Percentiles rank a stretch among this genome's conserved stretches.
phyloP scores from a whole-genome alignment of 2,888 invertebrate species.

The Mythimna pallens region DNA sequence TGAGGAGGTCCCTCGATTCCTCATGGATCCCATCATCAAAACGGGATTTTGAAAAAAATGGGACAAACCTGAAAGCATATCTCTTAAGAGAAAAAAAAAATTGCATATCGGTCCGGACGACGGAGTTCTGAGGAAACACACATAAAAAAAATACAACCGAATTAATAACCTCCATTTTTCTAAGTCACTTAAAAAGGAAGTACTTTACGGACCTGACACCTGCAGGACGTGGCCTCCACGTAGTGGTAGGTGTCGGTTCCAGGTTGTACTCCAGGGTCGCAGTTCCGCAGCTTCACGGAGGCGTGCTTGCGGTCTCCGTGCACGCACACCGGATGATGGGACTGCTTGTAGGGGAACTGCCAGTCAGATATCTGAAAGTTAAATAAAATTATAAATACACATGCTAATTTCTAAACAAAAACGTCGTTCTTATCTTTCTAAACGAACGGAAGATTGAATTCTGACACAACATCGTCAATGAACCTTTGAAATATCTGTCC shows the following conservation, averaged over 20 bases:
- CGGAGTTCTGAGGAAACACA: no score
- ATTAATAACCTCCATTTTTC: no score
- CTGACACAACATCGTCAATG: not conserved
- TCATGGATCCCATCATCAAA: no score
- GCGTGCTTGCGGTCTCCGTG: conserved; percentile 93
- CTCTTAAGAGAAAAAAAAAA: no score
- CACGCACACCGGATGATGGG: conserved; percentile 96
- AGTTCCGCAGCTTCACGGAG: conserved; percentile 92
- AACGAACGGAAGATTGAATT: not conserved
- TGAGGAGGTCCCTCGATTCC: no score
- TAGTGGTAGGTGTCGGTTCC: conserved; percentile 94
- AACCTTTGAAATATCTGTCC: not conserved
- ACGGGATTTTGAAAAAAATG: no score
- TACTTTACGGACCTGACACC: conserved; percentile 88
- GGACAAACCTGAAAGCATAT: no score
- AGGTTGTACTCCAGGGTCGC: conserved; percentile 93
- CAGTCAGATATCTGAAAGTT: conserved; percentile 94
- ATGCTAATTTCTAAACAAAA: not conserved
- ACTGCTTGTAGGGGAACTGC: conserved; percentile 96
- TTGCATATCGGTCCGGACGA: no score
- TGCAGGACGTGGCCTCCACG: conserved; percentile 94
- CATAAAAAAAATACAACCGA: no score
- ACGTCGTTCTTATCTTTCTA: no score
- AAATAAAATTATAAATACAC: not conserved
- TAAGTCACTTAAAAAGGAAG: no score